A percentile compares a stretch with the other conserved stretches of the same genome.
These are phyloP conservation scores for Serilophus lunatus DNA, from an alignment of 2,113 vertebrate species.

Conservation along the genomic window DNA sequence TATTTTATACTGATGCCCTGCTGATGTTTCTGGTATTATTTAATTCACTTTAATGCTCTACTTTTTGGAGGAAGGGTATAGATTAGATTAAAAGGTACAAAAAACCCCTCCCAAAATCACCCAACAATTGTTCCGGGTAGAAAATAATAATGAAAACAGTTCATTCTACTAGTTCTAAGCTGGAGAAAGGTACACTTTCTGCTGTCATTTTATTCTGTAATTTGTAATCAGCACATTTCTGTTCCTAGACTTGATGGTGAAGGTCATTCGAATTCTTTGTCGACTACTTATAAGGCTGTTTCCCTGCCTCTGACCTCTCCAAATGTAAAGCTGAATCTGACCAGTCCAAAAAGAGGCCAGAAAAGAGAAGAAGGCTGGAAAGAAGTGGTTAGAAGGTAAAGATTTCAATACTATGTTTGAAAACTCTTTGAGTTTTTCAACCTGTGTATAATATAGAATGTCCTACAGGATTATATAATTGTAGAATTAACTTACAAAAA, in stretches of 20 bases:
- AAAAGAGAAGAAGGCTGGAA: slow-evolving; percentile 99
- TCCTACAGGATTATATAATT: neutral
- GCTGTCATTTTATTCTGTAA: neutral
- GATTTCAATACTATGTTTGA: neutral
- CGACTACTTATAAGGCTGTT: slow-evolving; percentile 86
- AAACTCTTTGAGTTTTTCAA: neutral
- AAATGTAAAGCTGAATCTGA: slow-evolving; percentile 92
- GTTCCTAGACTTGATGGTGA: slow-evolving; percentile 77
- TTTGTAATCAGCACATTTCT: slow-evolving; percentile 18
- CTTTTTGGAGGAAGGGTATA: neutral
- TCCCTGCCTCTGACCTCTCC: slow-evolving; percentile 88
- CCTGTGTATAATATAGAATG: neutral
- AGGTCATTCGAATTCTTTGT: slow-evolving; percentile 80
- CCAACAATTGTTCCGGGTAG: neutral
- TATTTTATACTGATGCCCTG: neutral
- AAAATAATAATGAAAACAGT: neutral
- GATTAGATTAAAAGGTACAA: neutral
- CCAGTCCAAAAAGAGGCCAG: slow-evolving; percentile 94
- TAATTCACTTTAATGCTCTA: neutral
- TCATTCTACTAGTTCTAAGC: neutral
- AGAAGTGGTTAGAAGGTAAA: slow-evolving; percentile 94
- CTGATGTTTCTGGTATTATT: neutral
- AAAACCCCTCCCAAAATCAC: neutral
- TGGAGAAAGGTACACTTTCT: neutral
- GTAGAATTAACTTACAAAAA: neutral